phyloP scores from a whole-genome alignment of 2,113 vertebrate species.

The Sceloporus tristichus region DNA sequence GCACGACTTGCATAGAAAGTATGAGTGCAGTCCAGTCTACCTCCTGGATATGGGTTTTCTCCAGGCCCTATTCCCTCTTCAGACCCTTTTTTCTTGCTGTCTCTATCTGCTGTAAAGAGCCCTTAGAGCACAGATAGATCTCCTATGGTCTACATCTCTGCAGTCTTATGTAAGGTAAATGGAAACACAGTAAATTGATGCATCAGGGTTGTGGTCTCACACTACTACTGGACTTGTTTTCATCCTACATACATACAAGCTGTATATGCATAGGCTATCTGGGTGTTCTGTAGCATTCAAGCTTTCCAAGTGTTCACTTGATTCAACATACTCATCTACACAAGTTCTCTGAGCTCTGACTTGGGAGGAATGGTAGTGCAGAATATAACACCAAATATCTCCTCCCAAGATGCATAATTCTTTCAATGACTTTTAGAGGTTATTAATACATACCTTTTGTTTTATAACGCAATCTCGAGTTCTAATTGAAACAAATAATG shows the following conservation, averaged over 20 bases:
- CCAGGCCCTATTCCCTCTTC: too few species aligned
- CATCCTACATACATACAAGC: not conserved
- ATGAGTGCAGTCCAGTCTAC: too few species aligned
- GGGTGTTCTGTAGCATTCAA: not conserved
- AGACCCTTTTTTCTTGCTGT: too few species aligned
- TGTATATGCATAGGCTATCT: not conserved
- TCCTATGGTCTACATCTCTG: too few species aligned
- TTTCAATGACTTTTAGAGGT: not conserved
- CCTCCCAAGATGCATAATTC: not conserved
- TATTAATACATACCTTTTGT: slow-evolving; percentile 38
- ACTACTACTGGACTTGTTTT: not conserved
- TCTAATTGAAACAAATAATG: slow-evolving; percentile 41
- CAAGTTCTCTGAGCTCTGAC: not conserved
- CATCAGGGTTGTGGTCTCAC: not conserved
- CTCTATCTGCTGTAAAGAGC: too few species aligned
- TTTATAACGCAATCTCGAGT: slow-evolving; percentile 45
- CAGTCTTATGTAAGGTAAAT: not conserved
- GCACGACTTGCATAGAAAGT: too few species aligned
- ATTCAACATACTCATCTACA: not conserved
- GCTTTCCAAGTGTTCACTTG: not conserved
- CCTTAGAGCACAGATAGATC: too few species aligned
- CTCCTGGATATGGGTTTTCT: too few species aligned
- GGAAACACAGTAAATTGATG: not conserved
- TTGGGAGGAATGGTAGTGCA: too few species aligned
- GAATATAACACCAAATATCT: not conserved